These are phyloP conservation scores for Listronotus bonariensis DNA, from an alignment of 1,140 invertebrate genomes.

Conservation along the genomic window DNA sequence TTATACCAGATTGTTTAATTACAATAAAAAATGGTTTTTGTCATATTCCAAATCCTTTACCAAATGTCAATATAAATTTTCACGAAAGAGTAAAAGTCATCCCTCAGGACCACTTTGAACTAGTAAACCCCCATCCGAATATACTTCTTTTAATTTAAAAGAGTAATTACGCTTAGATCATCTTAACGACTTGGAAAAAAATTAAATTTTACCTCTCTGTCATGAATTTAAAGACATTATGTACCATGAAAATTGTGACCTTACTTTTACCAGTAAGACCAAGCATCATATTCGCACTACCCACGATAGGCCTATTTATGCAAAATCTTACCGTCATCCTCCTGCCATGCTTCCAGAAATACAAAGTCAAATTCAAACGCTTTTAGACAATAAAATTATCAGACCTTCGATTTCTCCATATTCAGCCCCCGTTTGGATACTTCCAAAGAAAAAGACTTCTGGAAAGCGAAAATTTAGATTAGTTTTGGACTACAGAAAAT, in stretches of 20 bases:
- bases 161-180: constrained; percentile 9
- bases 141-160: too few relatives aligned
- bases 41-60: too few relatives aligned
- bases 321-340: too few relatives aligned
- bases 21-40: too few relatives aligned
- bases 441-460: constrained; percentile 51
- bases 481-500: constrained; percentile 55
- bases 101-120: too few relatives aligned
- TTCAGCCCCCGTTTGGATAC: constrained; percentile 47
- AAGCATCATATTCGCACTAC: constrained; percentile 11
- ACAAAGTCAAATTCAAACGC: constrained; percentile 45
- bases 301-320: too few relatives aligned
- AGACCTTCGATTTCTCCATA: constrained; percentile 46
- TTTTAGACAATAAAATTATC: too few relatives aligned
- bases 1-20: too few relatives aligned
- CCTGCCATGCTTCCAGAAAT: constrained; percentile 44
- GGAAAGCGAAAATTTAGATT: constrained; percentile 51
- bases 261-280: constrained; percentile 20
- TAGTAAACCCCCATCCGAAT: too few relatives aligned
- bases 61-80: too few relatives aligned
- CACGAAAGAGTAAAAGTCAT: too few relatives aligned
- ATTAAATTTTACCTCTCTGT: neutral
- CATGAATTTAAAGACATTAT: constrained; percentile 16
- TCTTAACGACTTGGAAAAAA: neutral
- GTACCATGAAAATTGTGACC: constrained; percentile 12